Evolutionary conservation across 2,113 vertebrate species (phyloP).

Genomic region (Reinhardtius hippoglossoides): DNA sequence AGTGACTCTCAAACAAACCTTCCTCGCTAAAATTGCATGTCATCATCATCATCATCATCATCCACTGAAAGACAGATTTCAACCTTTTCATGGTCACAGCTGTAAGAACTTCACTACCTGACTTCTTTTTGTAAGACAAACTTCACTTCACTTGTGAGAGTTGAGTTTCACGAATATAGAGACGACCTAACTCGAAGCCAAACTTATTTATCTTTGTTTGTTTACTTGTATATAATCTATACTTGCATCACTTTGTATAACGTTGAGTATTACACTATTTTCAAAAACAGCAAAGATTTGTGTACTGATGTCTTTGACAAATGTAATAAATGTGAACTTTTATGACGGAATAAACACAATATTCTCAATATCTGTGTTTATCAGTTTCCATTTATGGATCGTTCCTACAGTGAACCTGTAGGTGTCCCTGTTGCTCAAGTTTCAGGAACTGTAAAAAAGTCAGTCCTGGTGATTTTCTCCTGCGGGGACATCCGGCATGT

Average conservation of each 20-base stretch:
- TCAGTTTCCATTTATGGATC: constrained; percentile 3
- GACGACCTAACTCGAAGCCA: neutral
- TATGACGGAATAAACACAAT: constrained; percentile 47
- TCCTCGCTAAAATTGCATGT: neutral
- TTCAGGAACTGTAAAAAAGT: neutral
- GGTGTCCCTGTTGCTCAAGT: constrained; percentile 33
- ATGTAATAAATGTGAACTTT: constrained; percentile 34
- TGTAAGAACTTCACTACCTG: neutral
- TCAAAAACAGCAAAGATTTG: neutral
- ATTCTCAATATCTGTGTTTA: constrained; percentile 16
- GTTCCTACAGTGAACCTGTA: neutral
- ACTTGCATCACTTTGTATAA: constrained; percentile 14
- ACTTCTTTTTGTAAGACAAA: neutral
- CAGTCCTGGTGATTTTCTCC: neutral
- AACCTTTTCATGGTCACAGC: neutral
- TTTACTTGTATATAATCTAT: constrained; percentile 38
- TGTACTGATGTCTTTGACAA: constrained; percentile 14
- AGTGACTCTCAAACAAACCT: constrained; percentile 5
- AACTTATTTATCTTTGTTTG: constrained; percentile 25
- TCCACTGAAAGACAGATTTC: neutral
- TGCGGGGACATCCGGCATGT: constrained; percentile 19
- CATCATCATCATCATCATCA: neutral
- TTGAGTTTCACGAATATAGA: too few species aligned
- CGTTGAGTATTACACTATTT: constrained; percentile 5
- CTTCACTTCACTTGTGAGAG: too few species aligned